Evolutionary conservation across 2,888 invertebrate species (phyloP).

Genomic region (Cephonodes hylas): DNA sequence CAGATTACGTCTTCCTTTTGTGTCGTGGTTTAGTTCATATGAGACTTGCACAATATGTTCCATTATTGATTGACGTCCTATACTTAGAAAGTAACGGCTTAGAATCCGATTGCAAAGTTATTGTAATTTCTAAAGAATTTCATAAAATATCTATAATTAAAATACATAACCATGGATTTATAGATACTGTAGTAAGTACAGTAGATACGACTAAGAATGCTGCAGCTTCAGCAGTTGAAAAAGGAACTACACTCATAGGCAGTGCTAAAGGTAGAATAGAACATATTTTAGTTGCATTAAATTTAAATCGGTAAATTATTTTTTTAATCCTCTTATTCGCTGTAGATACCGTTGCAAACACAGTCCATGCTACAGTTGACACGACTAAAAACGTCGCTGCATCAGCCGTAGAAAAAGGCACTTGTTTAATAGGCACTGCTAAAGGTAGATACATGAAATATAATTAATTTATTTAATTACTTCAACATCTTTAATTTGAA

Average conservation of each 20-base stretch:
- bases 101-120: neutral
- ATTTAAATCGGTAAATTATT: neutral
- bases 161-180: neutral
- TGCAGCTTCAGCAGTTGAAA: conserved; percentile 36
- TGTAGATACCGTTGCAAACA: conserved; percentile 27
- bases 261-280: conserved; percentile 45
- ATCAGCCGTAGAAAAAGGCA: conserved; percentile 34
- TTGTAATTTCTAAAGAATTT: neutral
- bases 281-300: neutral
- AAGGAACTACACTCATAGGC: conserved; percentile 36
- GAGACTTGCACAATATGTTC: neutral
- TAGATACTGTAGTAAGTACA: conserved; percentile 25
- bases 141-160: neutral
- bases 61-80: neutral
- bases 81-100: neutral
- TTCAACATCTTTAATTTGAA: neutral
- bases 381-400: conserved; percentile 36
- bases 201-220: conserved; percentile 38
- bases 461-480: neutral
- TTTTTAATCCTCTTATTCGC: conserved; percentile 8
- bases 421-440: conserved; percentile 25
- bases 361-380: conserved; percentile 29
- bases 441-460: conserved; percentile 20
- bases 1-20: conserved; percentile 11
- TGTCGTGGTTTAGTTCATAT: neutral